Evolutionary conservation across 2,888 invertebrate genomes (phyloP), one percentile per base, ranked within the genome.

Genomic region (Lomographa bimaculata): DNA sequence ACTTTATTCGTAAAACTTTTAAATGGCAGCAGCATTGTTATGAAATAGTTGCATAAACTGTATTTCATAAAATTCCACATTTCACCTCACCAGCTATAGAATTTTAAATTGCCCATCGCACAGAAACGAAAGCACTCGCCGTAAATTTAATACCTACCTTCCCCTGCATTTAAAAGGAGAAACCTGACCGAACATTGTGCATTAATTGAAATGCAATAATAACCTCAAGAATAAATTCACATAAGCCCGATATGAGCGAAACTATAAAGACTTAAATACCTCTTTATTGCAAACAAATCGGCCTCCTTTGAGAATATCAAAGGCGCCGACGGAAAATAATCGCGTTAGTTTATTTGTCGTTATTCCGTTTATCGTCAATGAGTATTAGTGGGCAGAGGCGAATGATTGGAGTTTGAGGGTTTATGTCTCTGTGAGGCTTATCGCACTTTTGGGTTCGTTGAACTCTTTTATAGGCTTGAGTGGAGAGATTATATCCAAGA

Each of bases 231-330:
- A 82, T 84, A 83, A 78, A 82, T 78, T 82, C 81, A 64, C 78
- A 76, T 76, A 66, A 76, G 72, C 44, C 38, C 72, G 71, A 79
- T 80, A 81, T 70, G 68, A 66, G 64, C 50, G 58, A 62, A 55
- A 64, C 72, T 69, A 70, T 79, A 84, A 47, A 45, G 50, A 34
- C 39, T 46, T 44, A 50, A 83, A 80, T 78, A 78, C 76, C 68
- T 75, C 84, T 89, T 89, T 86, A 84, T 85, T 76, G 79, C 78
- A 83, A 85, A 89, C 85, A 89, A 89, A 84, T 87, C 89, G 89
- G 89, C 71, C 67, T 75, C 77, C 79, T 87, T 89, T 86, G 84
- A 78, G 67, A 54, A 49, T 42, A 50, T 74, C 84, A 86, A 85
- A 84, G 62, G 73, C 42, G 67, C 87, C 86, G 85, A 69, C 49